These are phyloP conservation scores for Actias luna DNA, from an alignment of 2,888 invertebrate species.

Conservation along the genomic window DNA sequence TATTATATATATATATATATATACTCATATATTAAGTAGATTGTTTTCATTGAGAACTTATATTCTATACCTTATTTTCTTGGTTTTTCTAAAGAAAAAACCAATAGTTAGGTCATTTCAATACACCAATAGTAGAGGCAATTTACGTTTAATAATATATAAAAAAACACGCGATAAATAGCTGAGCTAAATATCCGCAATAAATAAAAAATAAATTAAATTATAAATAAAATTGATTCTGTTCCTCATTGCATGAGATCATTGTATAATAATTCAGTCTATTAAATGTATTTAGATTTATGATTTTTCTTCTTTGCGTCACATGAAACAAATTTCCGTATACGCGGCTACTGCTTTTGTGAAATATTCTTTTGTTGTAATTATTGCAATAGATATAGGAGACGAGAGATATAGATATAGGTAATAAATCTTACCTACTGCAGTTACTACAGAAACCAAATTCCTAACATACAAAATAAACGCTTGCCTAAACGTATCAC, in stretches of 20 bases:
- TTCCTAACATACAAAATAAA: too few species aligned
- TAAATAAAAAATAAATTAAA: not conserved
- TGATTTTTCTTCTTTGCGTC: not conserved
- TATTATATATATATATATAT: too few species aligned
- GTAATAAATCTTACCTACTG: too few species aligned
- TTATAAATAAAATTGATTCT: not conserved
- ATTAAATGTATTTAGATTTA: not conserved
- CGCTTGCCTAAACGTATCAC: too few species aligned
- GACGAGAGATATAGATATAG: too few species aligned
- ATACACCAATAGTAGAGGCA: not conserved
- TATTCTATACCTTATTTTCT: not conserved
- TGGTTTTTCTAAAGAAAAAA: not conserved
- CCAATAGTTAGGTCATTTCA: not conserved
- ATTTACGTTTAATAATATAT: not conserved
- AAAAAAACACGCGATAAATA: not conserved
- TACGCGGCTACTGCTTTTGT: too few species aligned
- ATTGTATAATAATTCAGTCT: conserved; percentile 7
- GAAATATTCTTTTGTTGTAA: too few species aligned
- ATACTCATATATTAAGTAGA: too few species aligned
- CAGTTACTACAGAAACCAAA: too few species aligned
- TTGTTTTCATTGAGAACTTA: too few species aligned
- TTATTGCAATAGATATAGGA: too few species aligned
- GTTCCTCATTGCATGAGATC: conserved; percentile 6
- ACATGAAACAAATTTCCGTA: conserved; percentile 4
- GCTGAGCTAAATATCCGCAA: conserved; percentile 1